These are phyloP conservation scores for Lucifuga dentata DNA, from an alignment of 2,113 vertebrate species.

Conservation along the genomic window DNA sequence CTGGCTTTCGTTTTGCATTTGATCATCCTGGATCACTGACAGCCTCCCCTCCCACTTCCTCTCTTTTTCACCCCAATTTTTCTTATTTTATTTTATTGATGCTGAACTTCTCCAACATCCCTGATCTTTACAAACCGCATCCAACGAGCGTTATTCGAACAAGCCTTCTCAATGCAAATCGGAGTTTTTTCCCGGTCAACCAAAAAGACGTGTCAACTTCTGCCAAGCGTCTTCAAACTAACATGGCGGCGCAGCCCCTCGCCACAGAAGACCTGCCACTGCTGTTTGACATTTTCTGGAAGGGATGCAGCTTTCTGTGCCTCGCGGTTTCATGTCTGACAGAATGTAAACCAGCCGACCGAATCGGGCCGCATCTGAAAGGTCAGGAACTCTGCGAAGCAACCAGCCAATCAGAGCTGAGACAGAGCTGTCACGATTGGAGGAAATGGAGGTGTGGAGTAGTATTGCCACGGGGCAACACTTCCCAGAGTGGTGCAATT, in stretches of 20 bases:
- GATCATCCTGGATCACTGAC: slow-evolving; percentile 2
- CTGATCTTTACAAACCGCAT: slow-evolving; percentile 52
- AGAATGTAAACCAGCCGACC: slow-evolving; percentile 76
- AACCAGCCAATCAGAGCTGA: slow-evolving; percentile 61
- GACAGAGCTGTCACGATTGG: slow-evolving; percentile 63
- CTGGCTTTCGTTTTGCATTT: slow-evolving; percentile 47
- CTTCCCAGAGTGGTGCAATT: slow-evolving; percentile 55
- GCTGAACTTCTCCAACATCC: slow-evolving; percentile 28
- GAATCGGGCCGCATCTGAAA: slow-evolving; percentile 71
- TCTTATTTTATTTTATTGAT: slow-evolving; percentile 14
- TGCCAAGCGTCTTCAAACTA: slow-evolving; percentile 65
- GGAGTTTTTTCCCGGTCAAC: slow-evolving; percentile 59
- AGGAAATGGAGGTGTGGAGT: slow-evolving; percentile 31
- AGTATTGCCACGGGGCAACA: slow-evolving; percentile 49
- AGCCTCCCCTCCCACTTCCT: too few species aligned
- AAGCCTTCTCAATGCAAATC: slow-evolving; percentile 66
- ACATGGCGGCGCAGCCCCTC: slow-evolving; percentile 32
- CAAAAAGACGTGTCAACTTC: slow-evolving; percentile 60
- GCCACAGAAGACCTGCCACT: slow-evolving; percentile 64
- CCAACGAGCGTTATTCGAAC: slow-evolving; percentile 58
- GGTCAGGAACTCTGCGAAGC: slow-evolving; percentile 68
- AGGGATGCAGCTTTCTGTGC: slow-evolving; percentile 54
- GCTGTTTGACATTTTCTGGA: slow-evolving; percentile 71
- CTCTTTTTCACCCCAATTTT: slow-evolving; percentile 15
- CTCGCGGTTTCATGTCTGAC: slow-evolving; percentile 73